Percentiles rank a stretch among this genome's conserved stretches.
Evolutionary conservation across 2,113 vertebrate genomes (phyloP).

Genomic region (Labeo catla): DNA sequence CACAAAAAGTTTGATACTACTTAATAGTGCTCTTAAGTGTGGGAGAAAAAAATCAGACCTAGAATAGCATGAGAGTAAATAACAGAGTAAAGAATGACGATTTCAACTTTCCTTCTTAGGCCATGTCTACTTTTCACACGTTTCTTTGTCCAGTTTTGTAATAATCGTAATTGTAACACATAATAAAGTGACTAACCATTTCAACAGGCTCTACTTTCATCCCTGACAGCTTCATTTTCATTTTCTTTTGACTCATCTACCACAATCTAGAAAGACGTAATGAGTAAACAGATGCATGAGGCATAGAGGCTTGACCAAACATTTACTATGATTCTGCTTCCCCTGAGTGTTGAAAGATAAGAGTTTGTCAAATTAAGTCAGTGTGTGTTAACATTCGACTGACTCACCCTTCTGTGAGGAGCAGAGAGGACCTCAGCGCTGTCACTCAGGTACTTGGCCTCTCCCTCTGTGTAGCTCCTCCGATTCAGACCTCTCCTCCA

Average conservation of each 20-base stretch:
- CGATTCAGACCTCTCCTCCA: conserved; percentile 74
- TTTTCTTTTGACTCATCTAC: background rate
- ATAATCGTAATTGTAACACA: background rate
- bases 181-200: background rate
- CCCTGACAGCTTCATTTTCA: background rate
- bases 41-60: no score
- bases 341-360: background rate
- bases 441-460: conserved; percentile 66
- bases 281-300: background rate
- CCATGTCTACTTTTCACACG: no score
- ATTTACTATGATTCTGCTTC: background rate
- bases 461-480: conserved; percentile 78
- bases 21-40: no score
- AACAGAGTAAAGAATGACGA: no score
- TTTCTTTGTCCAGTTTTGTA: background rate
- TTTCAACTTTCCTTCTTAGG: no score
- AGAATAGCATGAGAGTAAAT: no score
- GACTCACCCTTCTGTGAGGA: conserved; percentile 76
- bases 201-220: background rate
- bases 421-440: conserved; percentile 65
- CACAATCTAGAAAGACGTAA: no score
- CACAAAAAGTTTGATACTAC: no score
- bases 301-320: background rate
- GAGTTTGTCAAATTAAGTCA: conserved; percentile 39
- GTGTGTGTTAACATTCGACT: conserved; percentile 12